Percentiles rank a stretch among this genome's conserved stretches.
These are phyloP conservation scores for Pentalonia nigronervosa DNA, from an alignment of 1,140 invertebrate genomes.

Conservation along the genomic window DNA sequence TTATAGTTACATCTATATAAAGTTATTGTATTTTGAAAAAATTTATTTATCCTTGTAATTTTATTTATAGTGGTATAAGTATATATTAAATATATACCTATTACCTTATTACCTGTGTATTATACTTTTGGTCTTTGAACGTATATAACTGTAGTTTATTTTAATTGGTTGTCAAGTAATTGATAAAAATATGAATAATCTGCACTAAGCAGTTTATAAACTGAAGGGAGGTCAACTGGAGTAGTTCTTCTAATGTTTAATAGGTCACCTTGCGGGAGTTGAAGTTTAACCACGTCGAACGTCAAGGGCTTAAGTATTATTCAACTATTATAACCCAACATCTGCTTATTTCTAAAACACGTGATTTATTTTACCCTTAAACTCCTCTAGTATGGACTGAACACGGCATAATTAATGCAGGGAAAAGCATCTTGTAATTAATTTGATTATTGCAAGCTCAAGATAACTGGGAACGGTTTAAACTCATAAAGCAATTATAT, in stretches of 20 bases:
- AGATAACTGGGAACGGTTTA: not conserved
- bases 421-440: not conserved
- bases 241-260: not conserved
- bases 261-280: not conserved
- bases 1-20: not conserved
- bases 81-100: too few relatives aligned
- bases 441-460: not conserved
- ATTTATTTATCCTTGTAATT: not conserved
- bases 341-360: not conserved
- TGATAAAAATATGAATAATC: not conserved
- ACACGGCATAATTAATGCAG: not conserved
- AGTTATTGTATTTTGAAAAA: not conserved
- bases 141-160: not conserved
- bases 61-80: too few relatives aligned
- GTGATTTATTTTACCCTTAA: not conserved
- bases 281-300: not conserved
- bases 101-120: not conserved
- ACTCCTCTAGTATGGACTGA: not conserved
- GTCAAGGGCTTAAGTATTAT: not conserved
- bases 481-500: not conserved
- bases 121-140: not conserved
- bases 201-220: not conserved
- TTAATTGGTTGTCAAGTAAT: not conserved
- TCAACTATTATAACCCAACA: not conserved
- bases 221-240: not conserved